Percentiles rank a stretch among this genome's conserved stretches.
These are phyloP conservation scores for Hipposideros larvatus DNA, from an alignment of 2,797 vertebrate genomes.

Conservation along the genomic window DNA sequence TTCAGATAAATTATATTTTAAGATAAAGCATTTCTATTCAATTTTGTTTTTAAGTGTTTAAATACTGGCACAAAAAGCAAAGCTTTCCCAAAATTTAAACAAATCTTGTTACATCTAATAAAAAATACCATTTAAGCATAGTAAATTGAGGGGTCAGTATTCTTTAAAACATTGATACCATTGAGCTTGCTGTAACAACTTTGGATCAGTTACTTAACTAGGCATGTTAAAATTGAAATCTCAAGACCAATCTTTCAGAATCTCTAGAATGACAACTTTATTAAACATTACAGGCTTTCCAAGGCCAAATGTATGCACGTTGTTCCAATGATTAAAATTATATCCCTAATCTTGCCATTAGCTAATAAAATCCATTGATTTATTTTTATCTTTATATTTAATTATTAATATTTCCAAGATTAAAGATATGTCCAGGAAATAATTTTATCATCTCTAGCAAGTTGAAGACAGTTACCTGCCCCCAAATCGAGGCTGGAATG, in stretches of 20 bases:
- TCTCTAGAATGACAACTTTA: background rate
- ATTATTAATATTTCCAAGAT: background rate
- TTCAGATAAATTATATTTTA: background rate
- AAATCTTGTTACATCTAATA: background rate
- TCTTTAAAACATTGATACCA: background rate
- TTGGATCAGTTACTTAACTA: background rate
- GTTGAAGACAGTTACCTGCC: background rate
- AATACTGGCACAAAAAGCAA: background rate
- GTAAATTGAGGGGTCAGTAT: background rate
- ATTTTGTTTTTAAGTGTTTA: slow-evolving; percentile 6
- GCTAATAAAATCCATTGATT: background rate
- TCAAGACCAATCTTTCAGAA: background rate
- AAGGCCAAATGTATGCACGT: background rate
- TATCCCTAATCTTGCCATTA: background rate
- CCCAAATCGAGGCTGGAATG: background rate
- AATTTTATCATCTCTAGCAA: background rate
- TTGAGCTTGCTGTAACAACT: background rate
- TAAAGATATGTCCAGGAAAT: background rate
- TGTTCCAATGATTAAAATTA: background rate
- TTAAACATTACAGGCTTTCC: background rate
- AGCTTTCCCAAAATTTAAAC: background rate
- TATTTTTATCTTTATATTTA: background rate
- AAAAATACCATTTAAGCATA: background rate
- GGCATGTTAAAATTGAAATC: slow-evolving; percentile 4
- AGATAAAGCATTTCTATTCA: background rate